Conservation (phyloP, 2,888 invertebrate species). For the Allolobophora icterica region DNA sequence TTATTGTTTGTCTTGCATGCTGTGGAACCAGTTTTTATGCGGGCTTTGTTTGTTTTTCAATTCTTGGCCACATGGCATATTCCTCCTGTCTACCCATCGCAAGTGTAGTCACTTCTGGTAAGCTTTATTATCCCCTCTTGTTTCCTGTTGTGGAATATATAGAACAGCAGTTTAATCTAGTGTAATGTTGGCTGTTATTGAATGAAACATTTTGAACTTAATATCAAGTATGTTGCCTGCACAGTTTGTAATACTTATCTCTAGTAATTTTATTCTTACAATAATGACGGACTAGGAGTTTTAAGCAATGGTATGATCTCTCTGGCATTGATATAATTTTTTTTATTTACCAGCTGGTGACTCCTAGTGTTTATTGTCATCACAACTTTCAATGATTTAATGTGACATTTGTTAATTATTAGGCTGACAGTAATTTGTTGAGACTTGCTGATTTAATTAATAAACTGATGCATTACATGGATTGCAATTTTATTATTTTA, state of each 20-base stretch:
- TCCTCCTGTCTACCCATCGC: slow-evolving; percentile 36
- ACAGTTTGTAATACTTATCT: too few relatives aligned
- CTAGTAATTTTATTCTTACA: too few relatives aligned
- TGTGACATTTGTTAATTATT: background rate
- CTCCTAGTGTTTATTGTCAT: background rate
- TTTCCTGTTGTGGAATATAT: background rate
- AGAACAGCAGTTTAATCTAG: too few relatives aligned
- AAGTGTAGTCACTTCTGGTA: slow-evolving; percentile 40
- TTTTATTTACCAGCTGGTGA: too few relatives aligned
- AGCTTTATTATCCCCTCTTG: background rate
- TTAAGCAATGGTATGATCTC: too few relatives aligned
- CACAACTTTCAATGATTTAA: background rate
- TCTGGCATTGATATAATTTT: too few relatives aligned
- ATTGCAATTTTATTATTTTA: too few relatives aligned
- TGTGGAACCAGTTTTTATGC: slow-evolving; percentile 43
- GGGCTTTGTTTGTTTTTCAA: slow-evolving; percentile 45
- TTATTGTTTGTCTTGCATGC: slow-evolving; percentile 41
- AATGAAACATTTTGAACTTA: too few relatives aligned
- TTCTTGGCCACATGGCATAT: slow-evolving; percentile 44
- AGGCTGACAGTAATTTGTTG: background rate
- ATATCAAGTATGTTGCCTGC: too few relatives aligned
- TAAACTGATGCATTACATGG: background rate
- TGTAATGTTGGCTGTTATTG: too few relatives aligned
- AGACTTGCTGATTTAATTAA: background rate
- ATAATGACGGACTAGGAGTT: too few relatives aligned